Conservation (phyloP, 2,888 invertebrate genomes). For the Lycaena phlaeas region DNA sequence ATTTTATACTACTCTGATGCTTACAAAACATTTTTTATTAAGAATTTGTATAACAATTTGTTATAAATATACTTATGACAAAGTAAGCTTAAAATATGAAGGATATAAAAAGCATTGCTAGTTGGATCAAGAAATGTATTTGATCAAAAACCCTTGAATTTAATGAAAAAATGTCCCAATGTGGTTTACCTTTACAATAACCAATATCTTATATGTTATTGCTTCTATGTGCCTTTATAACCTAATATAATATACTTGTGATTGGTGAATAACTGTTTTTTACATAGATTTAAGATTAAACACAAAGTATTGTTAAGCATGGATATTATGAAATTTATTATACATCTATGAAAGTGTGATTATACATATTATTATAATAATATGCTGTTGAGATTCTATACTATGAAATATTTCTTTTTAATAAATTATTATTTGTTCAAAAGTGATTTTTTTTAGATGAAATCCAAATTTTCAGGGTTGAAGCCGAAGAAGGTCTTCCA, state of each 20-base stretch:
- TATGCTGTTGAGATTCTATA: not conserved
- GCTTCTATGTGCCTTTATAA: constrained; percentile 5
- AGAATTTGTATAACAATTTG: too few relatives aligned
- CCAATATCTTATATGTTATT: not conserved
- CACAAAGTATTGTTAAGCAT: not conserved
- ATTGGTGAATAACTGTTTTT: not conserved
- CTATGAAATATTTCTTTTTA: constrained; percentile 8
- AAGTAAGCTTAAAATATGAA: too few relatives aligned
- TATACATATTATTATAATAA: too few relatives aligned
- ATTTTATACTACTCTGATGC: not conserved
- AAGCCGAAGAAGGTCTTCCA: constrained; percentile 62
- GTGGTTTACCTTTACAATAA: constrained; percentile 1
- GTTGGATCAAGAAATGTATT: too few relatives aligned
- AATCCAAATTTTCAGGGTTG: constrained; percentile 46
- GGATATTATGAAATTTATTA: not conserved
- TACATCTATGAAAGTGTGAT: not conserved
- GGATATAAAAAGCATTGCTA: too few relatives aligned
- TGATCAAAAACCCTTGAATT: too few relatives aligned
- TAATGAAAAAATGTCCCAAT: not conserved
- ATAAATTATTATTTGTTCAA: constrained; percentile 23
- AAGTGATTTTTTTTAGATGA: constrained; percentile 14
- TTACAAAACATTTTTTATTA: not conserved
- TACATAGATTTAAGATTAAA: not conserved
- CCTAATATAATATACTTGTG: constrained; percentile 1
- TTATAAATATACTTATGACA: too few relatives aligned